These are phyloP conservation scores for Amphiduros pacificus DNA, from an alignment of 2,888 invertebrate genomes.

Conservation along the genomic window DNA sequence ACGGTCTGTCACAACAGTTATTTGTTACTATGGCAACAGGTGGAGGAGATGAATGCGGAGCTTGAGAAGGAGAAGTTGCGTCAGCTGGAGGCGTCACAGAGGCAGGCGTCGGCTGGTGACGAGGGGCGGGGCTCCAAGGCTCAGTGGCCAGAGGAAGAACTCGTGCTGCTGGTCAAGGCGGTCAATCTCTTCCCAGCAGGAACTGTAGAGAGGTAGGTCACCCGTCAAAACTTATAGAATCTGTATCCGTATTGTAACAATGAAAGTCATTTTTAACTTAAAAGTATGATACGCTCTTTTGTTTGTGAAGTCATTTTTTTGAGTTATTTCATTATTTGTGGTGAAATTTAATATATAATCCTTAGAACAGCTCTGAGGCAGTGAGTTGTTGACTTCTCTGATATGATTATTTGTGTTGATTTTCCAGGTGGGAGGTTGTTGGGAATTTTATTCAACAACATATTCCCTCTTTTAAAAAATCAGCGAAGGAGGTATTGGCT, in stretches of 20 bases:
- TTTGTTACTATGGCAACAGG: too few relatives aligned
- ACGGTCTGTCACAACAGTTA: too few relatives aligned
- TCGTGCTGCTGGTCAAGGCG: slow-evolving; percentile 90
- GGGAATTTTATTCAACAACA: slow-evolving; percentile 88
- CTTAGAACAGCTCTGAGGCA: too few relatives aligned
- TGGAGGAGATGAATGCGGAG: slow-evolving; percentile 68
- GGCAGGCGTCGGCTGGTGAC: slow-evolving; percentile 28
- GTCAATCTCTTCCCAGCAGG: slow-evolving; percentile 98
- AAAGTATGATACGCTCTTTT: too few relatives aligned
- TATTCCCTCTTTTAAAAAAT: slow-evolving; percentile 55
- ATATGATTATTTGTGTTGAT: background rate
- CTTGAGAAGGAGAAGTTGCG: slow-evolving; percentile 74
- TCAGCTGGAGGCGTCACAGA: slow-evolving; percentile 44
- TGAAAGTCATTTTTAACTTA: too few relatives aligned
- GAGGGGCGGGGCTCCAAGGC: slow-evolving; percentile 31
- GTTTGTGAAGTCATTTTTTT: too few relatives aligned
- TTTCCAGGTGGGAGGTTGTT: slow-evolving; percentile 80
- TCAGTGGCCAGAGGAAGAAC: slow-evolving; percentile 80
- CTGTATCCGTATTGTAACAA: too few relatives aligned
- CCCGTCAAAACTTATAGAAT: too few relatives aligned
- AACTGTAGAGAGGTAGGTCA: slow-evolving; percentile 77
- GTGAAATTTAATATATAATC: too few relatives aligned
- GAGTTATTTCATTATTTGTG: too few relatives aligned
- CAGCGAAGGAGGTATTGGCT: slow-evolving; percentile 88
- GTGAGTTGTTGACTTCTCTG: too few relatives aligned